Evolutionary conservation across 2,113 vertebrate species (phyloP).

Genomic region (Festucalex cinctus): DNA sequence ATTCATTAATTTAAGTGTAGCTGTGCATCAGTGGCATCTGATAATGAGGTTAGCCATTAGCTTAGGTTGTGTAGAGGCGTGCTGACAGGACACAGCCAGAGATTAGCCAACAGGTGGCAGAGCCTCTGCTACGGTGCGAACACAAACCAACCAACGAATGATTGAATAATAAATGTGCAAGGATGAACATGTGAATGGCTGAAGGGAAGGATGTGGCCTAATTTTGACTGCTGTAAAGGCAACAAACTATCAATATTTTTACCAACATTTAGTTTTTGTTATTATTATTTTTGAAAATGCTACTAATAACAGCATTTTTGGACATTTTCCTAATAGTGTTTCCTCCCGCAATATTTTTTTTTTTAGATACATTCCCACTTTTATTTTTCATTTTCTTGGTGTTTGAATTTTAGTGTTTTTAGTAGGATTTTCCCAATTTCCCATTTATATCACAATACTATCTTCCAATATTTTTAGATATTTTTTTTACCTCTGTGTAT

Average conservation of each 20-base stretch:
- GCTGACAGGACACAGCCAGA: constrained; percentile 32
- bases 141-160: constrained; percentile 3
- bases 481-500: neutral
- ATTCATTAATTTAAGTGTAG: constrained; percentile 27
- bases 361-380: too few relatives aligned
- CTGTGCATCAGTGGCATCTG: constrained; percentile 13
- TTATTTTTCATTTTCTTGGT: too few relatives aligned
- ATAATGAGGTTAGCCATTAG: constrained; percentile 63
- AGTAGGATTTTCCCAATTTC: too few relatives aligned
- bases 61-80: constrained; percentile 43
- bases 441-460: too few relatives aligned
- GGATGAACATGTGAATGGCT: neutral
- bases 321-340: too few relatives aligned
- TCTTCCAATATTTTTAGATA: neutral
- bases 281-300: too few relatives aligned
- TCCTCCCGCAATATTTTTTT: too few relatives aligned
- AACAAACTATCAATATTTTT: too few relatives aligned
- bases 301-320: too few relatives aligned
- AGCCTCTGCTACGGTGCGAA: constrained; percentile 1
- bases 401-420: too few relatives aligned
- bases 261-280: too few relatives aligned
- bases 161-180: neutral
- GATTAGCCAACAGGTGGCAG: constrained; percentile 64
- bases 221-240: too few relatives aligned
- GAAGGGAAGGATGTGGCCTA: neutral